Base-by-base conservation (phyloP, 2,113 vertebrate species). In the Petaurus breviceps region DNA sequence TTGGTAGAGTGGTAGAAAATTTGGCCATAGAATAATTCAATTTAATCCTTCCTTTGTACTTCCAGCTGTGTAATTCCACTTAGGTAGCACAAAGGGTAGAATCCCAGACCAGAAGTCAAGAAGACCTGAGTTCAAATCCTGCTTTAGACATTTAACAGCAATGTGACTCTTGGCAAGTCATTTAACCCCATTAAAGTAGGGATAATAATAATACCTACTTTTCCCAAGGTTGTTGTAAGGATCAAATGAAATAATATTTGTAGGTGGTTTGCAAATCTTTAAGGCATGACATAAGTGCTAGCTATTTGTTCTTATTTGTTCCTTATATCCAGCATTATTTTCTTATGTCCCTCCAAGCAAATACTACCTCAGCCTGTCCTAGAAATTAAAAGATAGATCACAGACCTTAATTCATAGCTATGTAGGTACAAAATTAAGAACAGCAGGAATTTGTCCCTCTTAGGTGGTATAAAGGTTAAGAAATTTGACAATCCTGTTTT, bases 1-100 rank as follows among this genome's bases (percentile, higher is more conserved):
- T 43, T 8, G 19, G n/a, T 43, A 8, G 19, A n/a, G 19, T 84
- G n/a, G 23, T n/a, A 51, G 93, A 93, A 52, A 25, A 8, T 89
- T 93, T 92, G 46, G 49, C 52, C 94, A 91, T 24, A 49, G 23
- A 96, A 94, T 94, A 91, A 93, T 57, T 96, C 92, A 51, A 68
- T 51, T 89, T 90, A 68, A 94, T 92, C 77, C 31, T 95, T 94
- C 37, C 31, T 92, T 19, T 54, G 50, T 28, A 90, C 49, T 16
- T 53, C 0, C 14, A 25, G 93, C 96, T 96, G 47, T 92, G n/a
- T 94, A 95, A 93, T 90, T 93, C 49, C 93, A 8, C 92, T 51
- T 90, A 51, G 6, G 91, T 51, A 68, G 31, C 61, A 68, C 31
- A 68, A 37, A 16, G 31, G 12, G 31, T 14, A 68, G 61, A 68